Evolutionary conservation across 23 tunicate genomes (phyloP).

Genomic region (Diplosoma virens): DNA sequence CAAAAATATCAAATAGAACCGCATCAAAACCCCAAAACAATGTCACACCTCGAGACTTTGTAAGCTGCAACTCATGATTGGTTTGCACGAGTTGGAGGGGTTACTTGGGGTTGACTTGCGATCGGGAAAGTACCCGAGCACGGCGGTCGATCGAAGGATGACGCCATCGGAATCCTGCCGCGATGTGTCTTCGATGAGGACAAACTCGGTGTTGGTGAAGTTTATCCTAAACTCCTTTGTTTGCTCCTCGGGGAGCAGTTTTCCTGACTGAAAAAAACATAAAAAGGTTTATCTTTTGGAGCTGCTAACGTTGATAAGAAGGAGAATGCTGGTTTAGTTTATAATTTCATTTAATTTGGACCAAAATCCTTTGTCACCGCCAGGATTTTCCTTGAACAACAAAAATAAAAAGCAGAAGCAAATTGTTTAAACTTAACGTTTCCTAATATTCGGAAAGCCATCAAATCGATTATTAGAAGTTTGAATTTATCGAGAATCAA

Average conservation of each 20-base stretch:
- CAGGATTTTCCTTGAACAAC: too few relatives aligned
- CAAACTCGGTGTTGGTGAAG: conserved; percentile 94
- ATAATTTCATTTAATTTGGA: too few relatives aligned
- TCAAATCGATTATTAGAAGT: too few relatives aligned
- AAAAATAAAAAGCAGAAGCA: too few relatives aligned
- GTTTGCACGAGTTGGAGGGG: not conserved
- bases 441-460: too few relatives aligned
- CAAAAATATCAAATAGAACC: too few relatives aligned
- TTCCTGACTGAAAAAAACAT: conserved; percentile 48
- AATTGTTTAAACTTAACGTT: too few relatives aligned
- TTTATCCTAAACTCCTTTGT: conserved; percentile 44
- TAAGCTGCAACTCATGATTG: conserved; percentile 61
- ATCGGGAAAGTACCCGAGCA: conserved; percentile 58
- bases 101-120: not conserved
- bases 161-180: conserved; percentile 72
- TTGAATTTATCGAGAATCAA: not conserved
- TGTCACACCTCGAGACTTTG: conserved; percentile 70
- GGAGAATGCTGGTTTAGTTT: too few relatives aligned
- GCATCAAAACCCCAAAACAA: too few relatives aligned
- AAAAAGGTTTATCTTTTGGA: too few relatives aligned
- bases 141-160: conserved; percentile 88
- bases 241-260: conserved; percentile 36
- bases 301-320: too few relatives aligned
- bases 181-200: conserved; percentile 57
- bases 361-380: too few relatives aligned